Base-by-base conservation (phyloP, 1,140 invertebrate genomes). In the Chrysomallon squamiferum region DNA sequence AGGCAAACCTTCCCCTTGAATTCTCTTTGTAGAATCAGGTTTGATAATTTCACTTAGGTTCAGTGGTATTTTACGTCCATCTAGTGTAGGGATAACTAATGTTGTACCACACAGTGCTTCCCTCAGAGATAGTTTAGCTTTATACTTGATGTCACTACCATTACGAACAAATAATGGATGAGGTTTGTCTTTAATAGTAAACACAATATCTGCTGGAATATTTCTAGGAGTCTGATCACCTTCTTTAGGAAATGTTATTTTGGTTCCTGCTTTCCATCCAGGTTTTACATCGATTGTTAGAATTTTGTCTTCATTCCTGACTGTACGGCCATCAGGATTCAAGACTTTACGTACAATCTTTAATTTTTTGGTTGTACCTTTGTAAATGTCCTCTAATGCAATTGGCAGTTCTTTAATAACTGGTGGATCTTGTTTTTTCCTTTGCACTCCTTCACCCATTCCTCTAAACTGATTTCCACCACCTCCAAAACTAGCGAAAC, bases 361-460 rank as follows among this genome's bases (percentile, higher is more conserved):
- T 88, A 95, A 91, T 83, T 93, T 92, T 76, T 95, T 95, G 0
- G 93, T 86, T 11, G 90, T 90, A 0, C 94, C 94, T 72, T 88
- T 79, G 50, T 76, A 89, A 68, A 98, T 93, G 77, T 98, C 95
- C 79, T 99, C 89, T 29, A 99, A 85, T 0, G 92, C 91, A 3
- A 99, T 95, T 80, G 94, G 95, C n/a, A 99, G 86, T 82, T 99
- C 97, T 84, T 98, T 94, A 75, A 97, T 94, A 56, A 99, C 94
- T 0, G 97, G 91, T 7, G 95, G 93, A 87, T 99, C 98, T 79
- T 92, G 89, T 78, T 94, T 92, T 62, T 90, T 90, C 15, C 73
- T 71, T 57, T 25, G 64, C 62, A n/a, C 66, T 65, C 20, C 61
- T 67, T 11, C 35, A 7, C 35, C 35, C 35, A 38, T 38, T 38